A percentile compares a stretch with the other conserved stretches of the same genome.
Evolutionary conservation across 2,888 invertebrate genomes (phyloP).

Genomic region (Protonemura montana): DNA sequence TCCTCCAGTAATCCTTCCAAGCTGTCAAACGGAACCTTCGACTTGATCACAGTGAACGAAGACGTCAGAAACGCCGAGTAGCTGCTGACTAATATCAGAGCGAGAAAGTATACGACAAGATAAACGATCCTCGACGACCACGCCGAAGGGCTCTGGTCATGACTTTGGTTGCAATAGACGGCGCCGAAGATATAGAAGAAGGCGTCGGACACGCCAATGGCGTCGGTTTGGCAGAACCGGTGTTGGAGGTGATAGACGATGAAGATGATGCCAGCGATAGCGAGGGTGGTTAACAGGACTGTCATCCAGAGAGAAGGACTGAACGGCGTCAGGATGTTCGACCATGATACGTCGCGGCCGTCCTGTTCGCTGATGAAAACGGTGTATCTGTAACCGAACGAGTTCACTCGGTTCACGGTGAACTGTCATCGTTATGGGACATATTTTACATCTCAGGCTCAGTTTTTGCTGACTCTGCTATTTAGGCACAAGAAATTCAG

Average conservation of each 20-base stretch:
- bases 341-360: neutral
- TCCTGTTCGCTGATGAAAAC: neutral
- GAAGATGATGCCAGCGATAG: neutral
- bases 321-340: neutral
- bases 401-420: too few relatives aligned
- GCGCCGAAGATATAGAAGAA: slow-evolving; percentile 37
- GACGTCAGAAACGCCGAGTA: slow-evolving; percentile 42
- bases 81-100: slow-evolving; percentile 34
- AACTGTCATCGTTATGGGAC: too few relatives aligned
- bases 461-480: too few relatives aligned
- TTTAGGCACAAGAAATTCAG: too few relatives aligned
- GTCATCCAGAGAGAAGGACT: neutral
- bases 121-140: slow-evolving; percentile 35
- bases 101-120: slow-evolving; percentile 18
- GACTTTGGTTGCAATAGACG: slow-evolving; percentile 36
- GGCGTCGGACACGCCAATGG: slow-evolving; percentile 8
- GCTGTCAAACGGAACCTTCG: slow-evolving; percentile 26
- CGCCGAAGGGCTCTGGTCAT: slow-evolving; percentile 9
- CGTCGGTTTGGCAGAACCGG: neutral
- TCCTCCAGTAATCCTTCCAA: neutral
- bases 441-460: too few relatives aligned
- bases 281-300: neutral
- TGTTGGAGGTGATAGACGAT: neutral
- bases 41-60: slow-evolving; percentile 27
- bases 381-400: neutral